Conservation (phyloP, 2,888 invertebrate genomes). For the Apotomis turbidana region DNA sequence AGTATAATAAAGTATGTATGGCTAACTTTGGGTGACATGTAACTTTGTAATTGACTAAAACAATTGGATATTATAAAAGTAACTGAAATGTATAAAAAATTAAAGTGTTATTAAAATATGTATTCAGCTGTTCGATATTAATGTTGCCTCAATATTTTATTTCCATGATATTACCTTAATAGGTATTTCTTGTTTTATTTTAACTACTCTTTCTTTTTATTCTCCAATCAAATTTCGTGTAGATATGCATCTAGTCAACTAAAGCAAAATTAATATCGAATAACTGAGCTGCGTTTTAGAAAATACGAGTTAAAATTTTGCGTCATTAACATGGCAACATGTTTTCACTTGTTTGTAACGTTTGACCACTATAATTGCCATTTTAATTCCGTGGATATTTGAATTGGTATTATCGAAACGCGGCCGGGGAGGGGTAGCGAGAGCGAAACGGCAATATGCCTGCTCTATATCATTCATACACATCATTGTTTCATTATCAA, state of each 20-base stretch:
- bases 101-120: constrained; percentile 35
- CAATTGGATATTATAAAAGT: constrained; percentile 25
- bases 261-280: constrained; percentile 21
- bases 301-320: neutral
- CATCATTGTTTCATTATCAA: constrained; percentile 73
- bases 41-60: constrained; percentile 25
- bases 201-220: neutral
- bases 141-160: constrained; percentile 13
- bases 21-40: constrained; percentile 32
- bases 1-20: constrained; percentile 22
- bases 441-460: constrained; percentile 48
- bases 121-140: constrained; percentile 30
- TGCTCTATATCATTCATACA: constrained; percentile 75
- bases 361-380: neutral
- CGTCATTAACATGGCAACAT: neutral
- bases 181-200: constrained; percentile 15
- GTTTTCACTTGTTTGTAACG: neutral
- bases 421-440: constrained; percentile 38
- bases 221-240: constrained; percentile 20
- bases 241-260: constrained; percentile 38
- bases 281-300: constrained; percentile 21
- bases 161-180: constrained; percentile 4
- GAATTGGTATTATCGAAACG: constrained; percentile 15
- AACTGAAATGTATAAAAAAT: constrained; percentile 38
- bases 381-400: neutral